phyloP scores from a whole-genome alignment of 1,140 invertebrate genomes.

The Procambarus clarkii region DNA sequence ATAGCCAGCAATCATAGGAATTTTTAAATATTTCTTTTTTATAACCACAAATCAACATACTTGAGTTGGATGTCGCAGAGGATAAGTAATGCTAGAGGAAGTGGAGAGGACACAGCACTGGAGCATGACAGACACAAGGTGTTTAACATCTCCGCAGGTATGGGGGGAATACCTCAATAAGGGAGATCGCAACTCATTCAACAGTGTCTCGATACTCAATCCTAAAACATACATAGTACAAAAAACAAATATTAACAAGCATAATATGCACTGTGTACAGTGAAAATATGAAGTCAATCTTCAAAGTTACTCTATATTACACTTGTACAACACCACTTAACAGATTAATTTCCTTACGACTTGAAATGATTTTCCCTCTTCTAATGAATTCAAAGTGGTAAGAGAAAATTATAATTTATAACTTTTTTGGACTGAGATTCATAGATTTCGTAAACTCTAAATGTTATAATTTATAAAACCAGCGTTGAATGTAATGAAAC shows the following conservation, averaged over 20 bases:
- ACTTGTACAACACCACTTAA: no score
- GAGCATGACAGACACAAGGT: slow-evolving; percentile 61
- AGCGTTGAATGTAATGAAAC: no score
- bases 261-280: neutral
- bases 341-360: no score
- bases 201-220: slow-evolving; percentile 38
- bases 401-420: no score
- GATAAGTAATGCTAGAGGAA: slow-evolving; percentile 21
- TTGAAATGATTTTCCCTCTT: no score
- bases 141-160: slow-evolving; percentile 55
- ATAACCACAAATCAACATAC: neutral
- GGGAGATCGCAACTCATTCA: slow-evolving; percentile 55
- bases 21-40: neutral
- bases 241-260: neutral
- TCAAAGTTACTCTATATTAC: no score
- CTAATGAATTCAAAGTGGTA: no score
- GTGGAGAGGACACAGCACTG: slow-evolving; percentile 57
- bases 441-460: no score
- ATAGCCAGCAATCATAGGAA: neutral
- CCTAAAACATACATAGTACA: slow-evolving; percentile 16
- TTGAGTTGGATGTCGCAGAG: slow-evolving; percentile 48
- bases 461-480: no score
- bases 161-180: slow-evolving; percentile 45
- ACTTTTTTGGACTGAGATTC: no score
- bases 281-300: no score